These are phyloP conservation scores for Bibio marci DNA, from an alignment of 2,888 invertebrate genomes.

Conservation along the genomic window DNA sequence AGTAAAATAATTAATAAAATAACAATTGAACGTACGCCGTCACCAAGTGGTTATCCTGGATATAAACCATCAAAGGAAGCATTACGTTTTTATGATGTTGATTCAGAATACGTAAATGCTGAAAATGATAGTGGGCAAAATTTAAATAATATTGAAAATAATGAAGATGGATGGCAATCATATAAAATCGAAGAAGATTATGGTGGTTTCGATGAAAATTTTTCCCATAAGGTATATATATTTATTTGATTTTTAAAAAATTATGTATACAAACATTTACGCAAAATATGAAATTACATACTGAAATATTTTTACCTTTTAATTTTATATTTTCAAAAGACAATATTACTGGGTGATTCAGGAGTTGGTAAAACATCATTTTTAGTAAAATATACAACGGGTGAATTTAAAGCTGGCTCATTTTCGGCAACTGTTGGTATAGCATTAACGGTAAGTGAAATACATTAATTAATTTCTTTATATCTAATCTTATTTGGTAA, in stretches of 20 bases:
- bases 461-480: too few species aligned
- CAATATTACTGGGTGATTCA: conserved; percentile 84
- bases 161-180: conserved; percentile 26
- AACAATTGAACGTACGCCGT: conserved; percentile 32
- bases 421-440: conserved; percentile 92
- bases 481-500: too few species aligned
- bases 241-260: neutral
- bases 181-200: conserved; percentile 27
- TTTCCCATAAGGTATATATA: conserved; percentile 44
- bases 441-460: conserved; percentile 72
- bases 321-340: conserved; percentile 42
- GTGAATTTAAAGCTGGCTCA: conserved; percentile 75
- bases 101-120: conserved; percentile 12
- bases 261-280: neutral
- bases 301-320: too few species aligned
- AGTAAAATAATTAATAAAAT: conserved; percentile 12
- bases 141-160: conserved; percentile 25
- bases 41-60: conserved; percentile 64
- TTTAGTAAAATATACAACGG: conserved; percentile 84
- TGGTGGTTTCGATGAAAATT: conserved; percentile 33
- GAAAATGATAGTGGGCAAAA: conserved; percentile 17
- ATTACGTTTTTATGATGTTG: conserved; percentile 33
- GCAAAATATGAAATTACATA: neutral
- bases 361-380: conserved; percentile 88
- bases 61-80: conserved; percentile 60